Evolutionary conservation across 1,140 invertebrate genomes (phyloP).

Genomic region (Diabrotica virgifera): DNA sequence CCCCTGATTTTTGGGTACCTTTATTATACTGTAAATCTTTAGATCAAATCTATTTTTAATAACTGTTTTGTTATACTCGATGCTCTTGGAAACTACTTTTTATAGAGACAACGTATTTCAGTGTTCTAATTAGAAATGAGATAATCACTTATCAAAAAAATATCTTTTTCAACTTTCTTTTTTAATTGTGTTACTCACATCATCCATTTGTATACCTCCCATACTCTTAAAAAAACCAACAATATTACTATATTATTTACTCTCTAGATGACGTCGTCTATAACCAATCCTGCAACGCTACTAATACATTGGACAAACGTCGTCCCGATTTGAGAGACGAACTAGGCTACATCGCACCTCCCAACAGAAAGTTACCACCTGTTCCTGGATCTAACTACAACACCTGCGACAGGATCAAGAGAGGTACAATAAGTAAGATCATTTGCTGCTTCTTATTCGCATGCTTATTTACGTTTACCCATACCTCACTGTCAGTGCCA

Average conservation of each 20-base stretch:
- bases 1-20: too few species aligned
- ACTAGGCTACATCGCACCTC: slow-evolving; percentile 87
- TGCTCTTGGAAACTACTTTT: too few species aligned
- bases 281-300: slow-evolving; percentile 71
- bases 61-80: too few species aligned
- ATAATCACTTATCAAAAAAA: too few species aligned
- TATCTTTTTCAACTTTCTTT: too few species aligned
- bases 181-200: too few species aligned
- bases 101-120: too few species aligned
- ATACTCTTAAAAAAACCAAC: neutral
- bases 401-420: slow-evolving; percentile 88
- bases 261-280: slow-evolving; percentile 81
- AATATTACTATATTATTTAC: neutral
- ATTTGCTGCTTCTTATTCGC: slow-evolving; percentile 40
- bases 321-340: slow-evolving; percentile 81
- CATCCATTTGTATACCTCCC: neutral
- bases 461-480: slow-evolving; percentile 29
- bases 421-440: slow-evolving; percentile 85
- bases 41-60: too few species aligned
- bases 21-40: too few species aligned
- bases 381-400: slow-evolving; percentile 91
- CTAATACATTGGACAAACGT: slow-evolving; percentile 80
- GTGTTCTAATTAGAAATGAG: too few species aligned
- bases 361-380: slow-evolving; percentile 85
- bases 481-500: slow-evolving; percentile 5